Base-by-base conservation (phyloP, 1,140 invertebrate genomes). In the Catajapyx aquilonaris region DNA sequence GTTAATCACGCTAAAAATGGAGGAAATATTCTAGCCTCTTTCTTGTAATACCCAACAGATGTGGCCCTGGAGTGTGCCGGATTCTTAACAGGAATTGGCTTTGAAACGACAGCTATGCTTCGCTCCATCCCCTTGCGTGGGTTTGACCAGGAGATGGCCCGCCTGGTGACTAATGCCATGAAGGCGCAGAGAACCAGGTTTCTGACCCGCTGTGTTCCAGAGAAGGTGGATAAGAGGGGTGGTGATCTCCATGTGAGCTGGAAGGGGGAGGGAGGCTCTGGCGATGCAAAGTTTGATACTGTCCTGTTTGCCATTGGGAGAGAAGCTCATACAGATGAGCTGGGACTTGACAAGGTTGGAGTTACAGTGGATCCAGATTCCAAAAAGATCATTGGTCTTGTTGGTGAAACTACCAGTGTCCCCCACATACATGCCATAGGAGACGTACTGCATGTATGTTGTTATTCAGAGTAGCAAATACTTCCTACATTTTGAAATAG, bases 121-220 rank as follows among this genome's bases (percentile, higher is more conserved):
- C 68, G 93, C 2, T 96, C 91, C 0, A 80, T 96, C 43, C 66
- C 93, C 11, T 62, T 98, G 19, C 70, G 91, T 48, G 91, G 88
- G 18, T 97, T 97, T 58, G 93, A 98, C 64, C 88, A 90, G 59
- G 84, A 97, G 65, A 95, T 96, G 76, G 87, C 90, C 2, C 64
- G 71, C 22, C 65, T 77, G 42, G 69, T 97, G 39, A 72, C 76
- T 10, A 61, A 69, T 17, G 79, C 88, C 53, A 91, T 97, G 86
- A 61, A 73, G 42, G 59, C 75, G 34, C 71, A 76, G 41, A 84
- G 83, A 2, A 71, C 95, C 18, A 72, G 79, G 45, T 93, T 97
- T 57, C 57, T 90, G 23, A 57, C 73, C 41, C 69, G 71, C 44
- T 77, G 74, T 45, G 68, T 91, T 9, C 83, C 87, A 1, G 65